A percentile compares a stretch with the other conserved stretches of the same genome.
Conservation (phyloP, 1,140 invertebrate genomes). For the Aphelinus certus region DNA sequence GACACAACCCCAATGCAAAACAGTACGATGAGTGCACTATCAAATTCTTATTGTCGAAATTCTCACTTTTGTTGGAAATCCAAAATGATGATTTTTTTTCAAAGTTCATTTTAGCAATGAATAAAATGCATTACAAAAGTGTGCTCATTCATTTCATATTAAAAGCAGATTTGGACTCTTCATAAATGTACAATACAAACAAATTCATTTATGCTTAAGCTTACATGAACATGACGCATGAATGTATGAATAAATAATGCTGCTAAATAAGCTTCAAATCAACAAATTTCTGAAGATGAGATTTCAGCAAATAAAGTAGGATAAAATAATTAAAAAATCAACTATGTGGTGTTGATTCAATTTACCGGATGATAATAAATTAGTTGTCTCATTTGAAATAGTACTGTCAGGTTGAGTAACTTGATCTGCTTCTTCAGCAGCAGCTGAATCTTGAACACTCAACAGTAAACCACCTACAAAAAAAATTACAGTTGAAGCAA, state of each 20-base stretch:
- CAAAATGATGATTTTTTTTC: too few species aligned
- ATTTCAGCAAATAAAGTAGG: slow-evolving; percentile 18
- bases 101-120: too few species aligned
- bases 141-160: too few species aligned
- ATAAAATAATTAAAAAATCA: slow-evolving; percentile 19
- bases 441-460: slow-evolving; percentile 84
- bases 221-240: slow-evolving; percentile 25
- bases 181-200: neutral
- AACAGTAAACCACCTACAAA: slow-evolving; percentile 75
- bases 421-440: slow-evolving; percentile 78
- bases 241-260: slow-evolving; percentile 37
- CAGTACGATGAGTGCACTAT: slow-evolving; percentile 52
- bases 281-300: slow-evolving; percentile 25
- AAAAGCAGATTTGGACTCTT: too few species aligned
- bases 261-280: slow-evolving; percentile 35
- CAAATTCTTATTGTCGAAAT: slow-evolving; percentile 13
- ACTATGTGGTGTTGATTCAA: slow-evolving; percentile 29
- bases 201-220: slow-evolving; percentile 19
- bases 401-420: slow-evolving; percentile 66
- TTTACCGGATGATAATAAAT: slow-evolving; percentile 79
- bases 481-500: slow-evolving; percentile 33
- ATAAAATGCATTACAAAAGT: too few species aligned
- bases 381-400: slow-evolving; percentile 69
- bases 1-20: slow-evolving; percentile 55
- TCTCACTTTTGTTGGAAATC: neutral